Evolutionary conservation across 2,888 invertebrate species (phyloP), one percentile per base, ranked within the genome.

Genomic region (Heteromurus nitidus): DNA sequence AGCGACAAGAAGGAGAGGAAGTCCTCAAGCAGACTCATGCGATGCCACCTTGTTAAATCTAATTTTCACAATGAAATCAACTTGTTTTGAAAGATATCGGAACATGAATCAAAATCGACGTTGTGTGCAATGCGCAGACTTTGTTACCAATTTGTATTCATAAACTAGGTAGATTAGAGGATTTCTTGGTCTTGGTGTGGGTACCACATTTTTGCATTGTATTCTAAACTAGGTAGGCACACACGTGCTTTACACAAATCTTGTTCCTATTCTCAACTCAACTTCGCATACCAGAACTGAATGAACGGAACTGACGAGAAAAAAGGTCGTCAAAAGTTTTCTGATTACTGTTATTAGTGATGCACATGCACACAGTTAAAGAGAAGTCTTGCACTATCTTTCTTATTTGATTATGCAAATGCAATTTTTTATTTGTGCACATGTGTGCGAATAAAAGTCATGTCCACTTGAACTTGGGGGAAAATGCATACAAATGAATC

Each of bases 221-320:
- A 50, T 50, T 26, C 55, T 70, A 20, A 28, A 11, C 58, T 44
- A 28, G 60, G 60, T 70, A 70, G 28, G 70, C 44, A 18, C 22
- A 22, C 55, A 44, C 20, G 18, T 20, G 58, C 30, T n/a, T 31
- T 20, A 18, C 50, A 11, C 20, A 16, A 42, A 28, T 53, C 11
- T 53, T 22, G n/a, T 62, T 31, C 20, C 18, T 3, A 3, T 62
- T 62, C 65, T 42, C 42, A 65, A 28, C 13, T 31, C 2, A 36
- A n/a, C 5, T 30, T 77, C 62, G 62, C 76, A 69, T 68, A 69
- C 31, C 28, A 67, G 20, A 69, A 77, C 60, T 75, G 55, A 62
- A 69, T 50, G 69, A 67, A 77, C 68, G 76, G 76, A 77, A 77
- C 69, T 77, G 36, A 18, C n/a, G 18, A 69, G 50, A 77, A 77